phyloP scores from a whole-genome alignment of 2,888 invertebrate species.

The Drosophila planitibia region DNA sequence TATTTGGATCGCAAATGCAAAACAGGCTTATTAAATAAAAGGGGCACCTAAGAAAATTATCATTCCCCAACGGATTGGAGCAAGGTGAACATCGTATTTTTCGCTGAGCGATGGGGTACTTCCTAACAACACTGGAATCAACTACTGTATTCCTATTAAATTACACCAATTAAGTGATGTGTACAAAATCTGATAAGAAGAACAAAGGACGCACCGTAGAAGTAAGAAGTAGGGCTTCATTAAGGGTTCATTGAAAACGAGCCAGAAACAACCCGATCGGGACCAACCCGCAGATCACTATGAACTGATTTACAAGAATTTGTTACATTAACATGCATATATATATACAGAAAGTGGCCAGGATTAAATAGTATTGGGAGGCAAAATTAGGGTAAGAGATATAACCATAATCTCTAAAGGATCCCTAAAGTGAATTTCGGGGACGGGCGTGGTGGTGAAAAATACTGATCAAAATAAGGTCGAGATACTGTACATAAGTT shows the following conservation, averaged over 20 bases:
- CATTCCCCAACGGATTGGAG: slow-evolving; percentile 14
- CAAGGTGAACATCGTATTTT: slow-evolving; percentile 26
- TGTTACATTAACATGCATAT: too few species aligned
- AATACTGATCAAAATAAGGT: too few species aligned
- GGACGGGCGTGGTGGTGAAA: too few species aligned
- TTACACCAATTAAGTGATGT: too few species aligned
- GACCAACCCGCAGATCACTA: neutral
- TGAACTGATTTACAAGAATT: neutral
- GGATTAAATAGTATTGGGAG: neutral
- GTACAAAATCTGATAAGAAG: neutral
- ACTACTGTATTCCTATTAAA: neutral
- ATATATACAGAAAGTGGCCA: neutral
- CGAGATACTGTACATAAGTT: too few species aligned
- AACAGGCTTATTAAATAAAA: neutral
- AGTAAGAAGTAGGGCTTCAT: neutral
- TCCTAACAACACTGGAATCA: neutral
- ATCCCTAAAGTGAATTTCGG: neutral
- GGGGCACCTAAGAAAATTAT: neutral
- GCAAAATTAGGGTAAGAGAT: neutral
- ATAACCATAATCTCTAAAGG: neutral
- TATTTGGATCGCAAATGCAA: neutral
- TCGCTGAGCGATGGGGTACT: neutral
- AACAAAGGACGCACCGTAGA: neutral
- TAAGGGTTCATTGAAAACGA: neutral
- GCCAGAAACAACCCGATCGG: neutral